phyloP scores from a whole-genome alignment of 2,888 invertebrate species.

The Aporophyla lueneburgensis region DNA sequence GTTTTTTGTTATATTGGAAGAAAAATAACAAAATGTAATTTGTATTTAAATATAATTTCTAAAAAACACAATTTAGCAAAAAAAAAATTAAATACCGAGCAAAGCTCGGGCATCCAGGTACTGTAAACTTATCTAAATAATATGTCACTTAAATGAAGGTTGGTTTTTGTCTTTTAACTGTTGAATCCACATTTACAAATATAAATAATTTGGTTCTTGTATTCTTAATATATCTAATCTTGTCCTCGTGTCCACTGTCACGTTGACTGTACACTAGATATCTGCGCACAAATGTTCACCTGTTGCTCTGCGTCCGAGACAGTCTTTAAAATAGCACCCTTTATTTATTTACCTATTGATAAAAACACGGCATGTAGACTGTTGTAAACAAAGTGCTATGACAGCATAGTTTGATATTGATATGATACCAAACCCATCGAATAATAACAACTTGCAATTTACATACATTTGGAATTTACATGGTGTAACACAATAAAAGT shows the following conservation, averaged over 20 bases:
- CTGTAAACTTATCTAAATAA: background rate
- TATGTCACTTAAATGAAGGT: background rate
- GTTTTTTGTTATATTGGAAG: too few species aligned
- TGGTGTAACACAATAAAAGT: too few species aligned
- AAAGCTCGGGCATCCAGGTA: too few species aligned
- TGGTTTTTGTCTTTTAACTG: background rate
- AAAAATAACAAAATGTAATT: too few species aligned
- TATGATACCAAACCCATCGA: background rate
- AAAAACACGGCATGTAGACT: background rate
- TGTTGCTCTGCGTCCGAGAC: conserved; percentile 15
- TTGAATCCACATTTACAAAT: background rate
- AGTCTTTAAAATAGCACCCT: conserved; percentile 24
- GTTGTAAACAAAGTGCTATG: background rate
- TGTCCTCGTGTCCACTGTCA: background rate
- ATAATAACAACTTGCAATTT: background rate
- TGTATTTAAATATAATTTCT: too few species aligned
- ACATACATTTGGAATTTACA: too few species aligned
- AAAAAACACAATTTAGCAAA: too few species aligned
- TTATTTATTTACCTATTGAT: background rate
- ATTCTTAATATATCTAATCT: conserved; percentile 23
- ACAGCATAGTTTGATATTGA: too few species aligned
- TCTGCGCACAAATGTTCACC: conserved; percentile 5
- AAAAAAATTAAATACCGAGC: too few species aligned
- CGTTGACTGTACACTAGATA: background rate
- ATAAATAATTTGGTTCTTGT: conserved; percentile 10